phyloP scores from a whole-genome alignment of 2,888 invertebrate species.

The Ptilodon capucinus region DNA sequence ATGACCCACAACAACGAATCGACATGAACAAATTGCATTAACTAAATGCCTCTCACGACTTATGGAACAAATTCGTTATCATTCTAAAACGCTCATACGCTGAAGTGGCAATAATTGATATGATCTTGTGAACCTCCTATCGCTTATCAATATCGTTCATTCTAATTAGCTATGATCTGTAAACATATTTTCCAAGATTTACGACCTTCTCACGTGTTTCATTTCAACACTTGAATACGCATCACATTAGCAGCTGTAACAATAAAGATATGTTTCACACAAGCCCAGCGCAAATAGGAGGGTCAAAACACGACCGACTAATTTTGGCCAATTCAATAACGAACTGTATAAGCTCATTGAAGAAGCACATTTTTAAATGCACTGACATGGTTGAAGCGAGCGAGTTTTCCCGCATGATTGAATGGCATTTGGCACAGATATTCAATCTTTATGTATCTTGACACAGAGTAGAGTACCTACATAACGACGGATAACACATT shows the following conservation, averaged over 20 bases:
- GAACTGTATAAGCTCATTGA: too few species aligned
- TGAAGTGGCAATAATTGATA: not conserved
- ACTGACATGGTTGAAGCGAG: too few species aligned
- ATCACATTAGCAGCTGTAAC: not conserved
- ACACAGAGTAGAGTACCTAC: too few species aligned
- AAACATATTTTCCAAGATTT: not conserved
- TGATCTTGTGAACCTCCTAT: not conserved
- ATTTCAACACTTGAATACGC: not conserved
- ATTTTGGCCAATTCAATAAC: too few species aligned
- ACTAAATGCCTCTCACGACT: conserved; percentile 28
- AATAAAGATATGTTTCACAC: not conserved
- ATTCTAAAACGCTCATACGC: not conserved
- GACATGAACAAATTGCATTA: conserved; percentile 47
- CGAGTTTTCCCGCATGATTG: too few species aligned
- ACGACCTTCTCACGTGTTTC: not conserved
- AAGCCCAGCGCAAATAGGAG: too few species aligned
- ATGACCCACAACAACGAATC: conserved; percentile 38
- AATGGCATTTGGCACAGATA: too few species aligned
- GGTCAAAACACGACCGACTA: too few species aligned
- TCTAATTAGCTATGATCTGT: not conserved
- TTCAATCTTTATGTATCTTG: too few species aligned
- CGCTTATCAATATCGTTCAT: not conserved
- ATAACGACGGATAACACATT: too few species aligned
- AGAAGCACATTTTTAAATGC: too few species aligned
- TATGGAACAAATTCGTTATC: conserved; percentile 21